Conservation (phyloP, 2,888 invertebrate genomes). For the Cephus pulcher region DNA sequence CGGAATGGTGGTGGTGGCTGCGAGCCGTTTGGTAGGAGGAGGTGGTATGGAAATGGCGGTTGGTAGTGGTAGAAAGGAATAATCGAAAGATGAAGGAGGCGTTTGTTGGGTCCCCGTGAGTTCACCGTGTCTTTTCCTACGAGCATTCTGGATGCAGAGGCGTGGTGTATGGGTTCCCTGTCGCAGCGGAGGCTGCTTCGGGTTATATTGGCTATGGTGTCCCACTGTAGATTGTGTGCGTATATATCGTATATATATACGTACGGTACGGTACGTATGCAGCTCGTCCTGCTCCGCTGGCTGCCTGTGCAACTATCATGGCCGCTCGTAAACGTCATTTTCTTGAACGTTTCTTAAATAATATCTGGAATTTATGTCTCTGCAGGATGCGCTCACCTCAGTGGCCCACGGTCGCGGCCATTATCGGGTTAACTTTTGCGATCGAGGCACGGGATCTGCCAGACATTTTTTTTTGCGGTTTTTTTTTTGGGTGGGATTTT, state of each 20-base stretch:
- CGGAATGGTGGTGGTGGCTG: background rate
- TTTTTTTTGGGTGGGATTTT: background rate
- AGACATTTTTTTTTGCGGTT: background rate
- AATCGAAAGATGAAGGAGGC: background rate
- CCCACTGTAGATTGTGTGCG: background rate
- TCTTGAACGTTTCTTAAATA: conserved; percentile 39
- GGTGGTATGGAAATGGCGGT: background rate
- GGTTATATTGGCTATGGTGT: background rate
- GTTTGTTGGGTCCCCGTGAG: background rate
- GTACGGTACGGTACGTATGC: background rate
- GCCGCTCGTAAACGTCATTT: conserved; percentile 39
- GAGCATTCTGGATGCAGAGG: background rate
- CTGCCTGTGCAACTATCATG: conserved; percentile 22
- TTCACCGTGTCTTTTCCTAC: background rate
- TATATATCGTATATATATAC: background rate
- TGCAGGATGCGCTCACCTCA: conserved; percentile 22
- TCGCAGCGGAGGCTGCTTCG: background rate
- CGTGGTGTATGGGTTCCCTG: background rate
- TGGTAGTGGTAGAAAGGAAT: background rate
- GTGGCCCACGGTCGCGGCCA: conserved; percentile 30
- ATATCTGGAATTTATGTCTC: conserved; percentile 41
- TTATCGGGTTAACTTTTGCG: conserved; percentile 18
- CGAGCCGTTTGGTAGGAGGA: background rate
- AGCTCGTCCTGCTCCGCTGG: background rate
- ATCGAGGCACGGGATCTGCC: background rate